Conservation (phyloP, 2,888 invertebrate genomes). For the Oconnorella tubifera region DNA sequence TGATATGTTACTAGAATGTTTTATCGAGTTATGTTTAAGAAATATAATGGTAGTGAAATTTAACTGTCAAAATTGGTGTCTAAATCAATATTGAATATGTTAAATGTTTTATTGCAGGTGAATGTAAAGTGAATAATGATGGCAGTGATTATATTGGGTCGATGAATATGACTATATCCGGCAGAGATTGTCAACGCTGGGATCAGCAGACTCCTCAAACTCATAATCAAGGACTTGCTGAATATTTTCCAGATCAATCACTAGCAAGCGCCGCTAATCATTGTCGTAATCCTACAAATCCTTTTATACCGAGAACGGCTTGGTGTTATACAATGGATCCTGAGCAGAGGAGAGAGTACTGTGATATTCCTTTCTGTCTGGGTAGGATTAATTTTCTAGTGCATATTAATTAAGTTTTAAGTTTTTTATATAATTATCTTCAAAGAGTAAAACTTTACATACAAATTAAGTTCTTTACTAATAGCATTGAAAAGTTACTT, state of each 20-base stretch:
- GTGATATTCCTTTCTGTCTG: constrained; percentile 20
- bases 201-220: constrained; percentile 13
- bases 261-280: constrained; percentile 11
- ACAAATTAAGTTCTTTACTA: too few relatives aligned
- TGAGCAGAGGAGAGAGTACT: constrained; percentile 19
- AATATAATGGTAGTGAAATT: too few relatives aligned
- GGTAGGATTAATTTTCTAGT: too few relatives aligned
- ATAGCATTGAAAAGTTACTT: too few relatives aligned
- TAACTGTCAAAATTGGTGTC: too few relatives aligned
- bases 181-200: constrained; percentile 21
- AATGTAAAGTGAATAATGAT: not conserved
- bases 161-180: constrained; percentile 18
- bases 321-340: constrained; percentile 24
- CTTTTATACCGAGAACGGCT: constrained; percentile 14
- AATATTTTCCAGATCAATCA: constrained; percentile 15
- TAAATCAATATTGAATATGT: too few relatives aligned
- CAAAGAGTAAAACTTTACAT: too few relatives aligned
- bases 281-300: constrained; percentile 22
- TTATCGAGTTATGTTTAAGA: too few relatives aligned
- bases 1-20: too few relatives aligned
- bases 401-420: not conserved
- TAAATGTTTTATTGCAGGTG: too few relatives aligned
- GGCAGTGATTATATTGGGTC: constrained; percentile 18
- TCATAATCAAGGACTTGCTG: constrained; percentile 16
- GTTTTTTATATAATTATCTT: not conserved